Evolutionary conservation across 2,888 invertebrate genomes (phyloP).

Genomic region (Callyntrura guangdongensis): DNA sequence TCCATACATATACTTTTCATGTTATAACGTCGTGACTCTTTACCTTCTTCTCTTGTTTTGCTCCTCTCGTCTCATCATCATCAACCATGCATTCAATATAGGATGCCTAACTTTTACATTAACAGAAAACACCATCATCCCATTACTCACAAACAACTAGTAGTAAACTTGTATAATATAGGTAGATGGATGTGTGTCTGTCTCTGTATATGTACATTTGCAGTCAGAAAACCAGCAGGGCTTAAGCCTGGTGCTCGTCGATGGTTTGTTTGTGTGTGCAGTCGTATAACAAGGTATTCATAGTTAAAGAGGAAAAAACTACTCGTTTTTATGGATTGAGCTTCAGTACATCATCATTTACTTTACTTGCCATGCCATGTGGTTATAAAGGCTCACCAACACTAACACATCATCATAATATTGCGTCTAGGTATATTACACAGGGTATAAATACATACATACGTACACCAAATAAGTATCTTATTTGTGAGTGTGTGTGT

Average conservation of each 20-base stretch:
- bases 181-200: too few species aligned
- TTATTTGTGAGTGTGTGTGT: background rate
- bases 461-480: slow-evolving; percentile 1
- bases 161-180: too few species aligned
- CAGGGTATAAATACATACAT: background rate
- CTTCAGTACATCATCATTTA: slow-evolving; percentile 13
- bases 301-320: slow-evolving; percentile 27
- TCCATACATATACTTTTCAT: slow-evolving; percentile 58
- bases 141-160: background rate
- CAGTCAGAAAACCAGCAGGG: background rate
- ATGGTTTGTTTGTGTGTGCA: background rate
- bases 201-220: too few species aligned
- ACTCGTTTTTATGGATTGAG: background rate
- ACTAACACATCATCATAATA: background rate
- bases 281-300: slow-evolving; percentile 25
- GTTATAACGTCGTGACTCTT: slow-evolving; percentile 22
- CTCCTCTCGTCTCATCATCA: slow-evolving; percentile 51
- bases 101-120: slow-evolving; percentile 14
- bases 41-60: slow-evolving; percentile 53
- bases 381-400: background rate
- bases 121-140: slow-evolving; percentile 49
- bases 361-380: slow-evolving; percentile 1
- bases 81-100: slow-evolving; percentile 47
- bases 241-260: background rate
- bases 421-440: too few species aligned